Evolutionary conservation across 1,140 invertebrate species (phyloP), one percentile per base, ranked within the genome.

Genomic region (Rhynchophorus ferrugineus): DNA sequence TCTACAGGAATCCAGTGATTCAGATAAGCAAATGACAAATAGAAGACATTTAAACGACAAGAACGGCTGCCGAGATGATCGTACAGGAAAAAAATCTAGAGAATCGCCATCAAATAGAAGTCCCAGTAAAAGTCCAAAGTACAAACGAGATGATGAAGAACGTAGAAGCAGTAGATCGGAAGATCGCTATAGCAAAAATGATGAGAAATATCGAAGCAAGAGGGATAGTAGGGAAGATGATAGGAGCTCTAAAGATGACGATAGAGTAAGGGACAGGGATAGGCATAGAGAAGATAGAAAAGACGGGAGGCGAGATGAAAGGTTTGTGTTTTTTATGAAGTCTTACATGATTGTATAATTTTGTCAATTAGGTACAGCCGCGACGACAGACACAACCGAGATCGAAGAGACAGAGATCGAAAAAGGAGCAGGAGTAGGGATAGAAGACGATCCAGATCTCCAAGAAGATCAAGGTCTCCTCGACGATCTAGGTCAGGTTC

Each of bases 401-500:
- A 60, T 24, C 41, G 52, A 18, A 29, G 24, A 22, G 47, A 56
- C 29, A 51, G 48, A 14, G 44, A 55, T 13, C 46, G 49, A 52
- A 49, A 49, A 13, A 24, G 49, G 21, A 60, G 55, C 14, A 50
- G 56, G 14, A 52, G 49, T n/a, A 45, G 56, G 24, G 47, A 61
- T 43, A 47, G 58, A 18, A 46, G 55, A 29, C 47, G 51, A 14
- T 55, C 51, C 35, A 58, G 68, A n/a, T 64, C 69, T 1, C 63
- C 57, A 3, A 58, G 64, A 1, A 51, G 68, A 71, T 22, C 67
- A 65, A 52, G 66, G 53, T 21, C 61, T 57, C 35, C 60, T 58
- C 24, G 61, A n/a, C 21, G 36, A 22, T 13, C 21, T n/a, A 43
- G 34, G 3, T 34, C 38, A 24, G 14, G 50, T 5, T 46, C 48